These are phyloP conservation scores for Paramisgurnus dabryanus DNA, from an alignment of 2,113 vertebrate species.

Conservation along the genomic window DNA sequence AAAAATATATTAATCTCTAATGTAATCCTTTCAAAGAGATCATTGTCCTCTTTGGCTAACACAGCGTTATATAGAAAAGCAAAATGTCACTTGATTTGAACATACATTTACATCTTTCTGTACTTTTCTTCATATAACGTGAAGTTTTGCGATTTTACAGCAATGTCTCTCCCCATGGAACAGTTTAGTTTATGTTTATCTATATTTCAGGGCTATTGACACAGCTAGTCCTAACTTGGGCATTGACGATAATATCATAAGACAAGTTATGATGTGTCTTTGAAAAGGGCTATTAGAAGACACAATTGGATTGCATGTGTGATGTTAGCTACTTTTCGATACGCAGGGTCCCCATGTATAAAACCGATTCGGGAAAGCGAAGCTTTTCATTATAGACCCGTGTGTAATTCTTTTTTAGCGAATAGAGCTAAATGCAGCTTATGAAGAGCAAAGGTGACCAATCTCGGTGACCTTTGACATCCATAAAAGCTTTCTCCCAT, in stretches of 20 bases:
- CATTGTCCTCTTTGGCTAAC: slow-evolving; percentile 82
- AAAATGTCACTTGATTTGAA: slow-evolving; percentile 74
- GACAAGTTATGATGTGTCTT: slow-evolving; percentile 50
- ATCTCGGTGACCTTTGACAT: neutral
- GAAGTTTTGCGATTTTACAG: slow-evolving; percentile 72
- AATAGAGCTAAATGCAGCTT: neutral
- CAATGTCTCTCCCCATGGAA: slow-evolving; percentile 69
- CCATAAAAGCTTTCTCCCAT: neutral
- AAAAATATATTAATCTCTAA: slow-evolving; percentile 89
- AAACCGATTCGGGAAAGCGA: neutral
- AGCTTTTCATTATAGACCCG: slow-evolving; percentile 1
- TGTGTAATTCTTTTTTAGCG: slow-evolving; percentile 3
- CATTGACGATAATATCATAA: slow-evolving; percentile 64
- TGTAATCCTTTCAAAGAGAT: slow-evolving; percentile 85
- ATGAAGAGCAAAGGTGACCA: neutral
- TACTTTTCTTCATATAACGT: slow-evolving; percentile 71
- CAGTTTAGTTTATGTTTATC: slow-evolving; percentile 47
- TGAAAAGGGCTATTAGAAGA: slow-evolving; percentile 59
- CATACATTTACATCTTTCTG: slow-evolving; percentile 66
- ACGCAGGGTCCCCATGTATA: neutral
- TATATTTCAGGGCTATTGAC: slow-evolving; percentile 37
- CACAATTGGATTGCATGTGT: slow-evolving; percentile 50
- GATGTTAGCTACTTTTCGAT: slow-evolving; percentile 20
- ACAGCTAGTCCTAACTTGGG: slow-evolving; percentile 63
- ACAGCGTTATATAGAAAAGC: slow-evolving; percentile 83